A percentile compares a stretch with the other conserved stretches of the same genome.
Evolutionary conservation across 2,888 invertebrate genomes (phyloP).

Genomic region (Pocota personata): DNA sequence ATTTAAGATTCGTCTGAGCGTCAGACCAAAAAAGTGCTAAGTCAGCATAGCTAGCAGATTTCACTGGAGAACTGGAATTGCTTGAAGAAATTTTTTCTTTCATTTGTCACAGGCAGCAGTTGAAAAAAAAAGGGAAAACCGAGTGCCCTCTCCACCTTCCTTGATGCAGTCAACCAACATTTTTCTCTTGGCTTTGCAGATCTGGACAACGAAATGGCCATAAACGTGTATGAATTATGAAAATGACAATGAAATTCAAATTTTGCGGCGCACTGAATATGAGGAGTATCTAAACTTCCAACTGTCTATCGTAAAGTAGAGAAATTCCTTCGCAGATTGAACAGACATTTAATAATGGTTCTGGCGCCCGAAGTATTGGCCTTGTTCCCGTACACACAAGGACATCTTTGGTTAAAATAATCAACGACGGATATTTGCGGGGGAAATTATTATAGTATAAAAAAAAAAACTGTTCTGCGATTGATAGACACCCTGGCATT

Average conservation of each 20-base stretch:
- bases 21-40: slow-evolving; percentile 28
- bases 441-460: not conserved
- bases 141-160: not conserved
- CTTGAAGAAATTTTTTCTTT: slow-evolving; percentile 3
- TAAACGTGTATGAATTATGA: slow-evolving; percentile 31
- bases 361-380: slow-evolving; percentile 39
- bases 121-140: not conserved
- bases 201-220: not conserved
- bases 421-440: slow-evolving; percentile 22
- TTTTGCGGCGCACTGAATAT: not conserved
- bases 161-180: not conserved
- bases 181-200: not conserved
- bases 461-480: slow-evolving; percentile 42
- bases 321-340: slow-evolving; percentile 6
- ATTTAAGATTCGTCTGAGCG: slow-evolving; percentile 49
- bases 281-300: not conserved
- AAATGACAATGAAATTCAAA: slow-evolving; percentile 31
- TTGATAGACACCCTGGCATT: slow-evolving; percentile 57
- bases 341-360: slow-evolving; percentile 46
- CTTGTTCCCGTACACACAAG: slow-evolving; percentile 17
- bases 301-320: slow-evolving; percentile 1
- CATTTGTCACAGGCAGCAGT: not conserved
- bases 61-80: slow-evolving; percentile 6
- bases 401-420: slow-evolving; percentile 4
- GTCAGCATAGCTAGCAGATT: slow-evolving; percentile 4